Evolutionary conservation across 2,888 invertebrate genomes (phyloP), one percentile per base, ranked within the genome.

Genomic region (Harpalus rubripes): DNA sequence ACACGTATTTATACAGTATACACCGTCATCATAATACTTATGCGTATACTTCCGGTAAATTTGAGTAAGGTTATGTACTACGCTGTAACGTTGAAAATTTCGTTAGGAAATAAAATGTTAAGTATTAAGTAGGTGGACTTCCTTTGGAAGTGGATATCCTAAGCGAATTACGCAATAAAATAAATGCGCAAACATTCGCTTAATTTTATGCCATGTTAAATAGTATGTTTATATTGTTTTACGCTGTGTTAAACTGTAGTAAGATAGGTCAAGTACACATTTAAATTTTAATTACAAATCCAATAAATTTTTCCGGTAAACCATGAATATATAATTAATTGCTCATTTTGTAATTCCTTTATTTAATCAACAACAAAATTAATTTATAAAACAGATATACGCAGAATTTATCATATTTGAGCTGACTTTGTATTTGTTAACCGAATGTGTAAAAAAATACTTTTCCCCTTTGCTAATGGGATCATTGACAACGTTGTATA

Each of bases 111-210:
- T 63, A 16, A 63, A 63, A 63, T 63, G 22, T 26, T 22, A 63
- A 63, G 26, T 26, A 26, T 7, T 26, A 63, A 63, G 59, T 16
- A 12, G 63, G 63, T 26, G n/a, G 63, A 63, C 32, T 63, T 63
- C 63, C 63, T 63, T 26, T 63, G 12, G 26, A 26, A 63, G 63
- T 63, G 63, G 63, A 63, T 12, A 63, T 63, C 63, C 63, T 63
- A 63, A 63, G 16, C 7, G 7, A 59, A 16, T 59, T 59, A 15
- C 59, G 7, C 18, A 59, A 59, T 59, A 59, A 59, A 15, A 59
- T 22, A 63, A 22, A 63, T 63, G 26, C n/a, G 12, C 12, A 26
- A 22, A 22, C 63, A 22, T 18, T 63, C 18, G 63, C 12, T 63
- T 63, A 22, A 63, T 22, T 10, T 26, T 26, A 26, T 63, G 22